Evolutionary conservation across 2,113 vertebrate genomes (phyloP).

Genomic region (mouse (Mus musculus)): GRCm39 chr10:117748501-117749000

Average conservation of each 20-base stretch:
- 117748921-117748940: constrained; percentile 2
- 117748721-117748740: no score
- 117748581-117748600: background rate
- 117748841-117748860: background rate
- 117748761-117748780: no score
- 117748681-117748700: no score
- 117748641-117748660: no score
- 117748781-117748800: background rate
- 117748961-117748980: background rate
- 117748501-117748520: background rate
- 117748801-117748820: background rate
- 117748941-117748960: background rate
- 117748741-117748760: no score
- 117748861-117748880: background rate
- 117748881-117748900: background rate
- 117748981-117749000: background rate
- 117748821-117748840: background rate
- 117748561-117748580: background rate
- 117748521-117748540: background rate
- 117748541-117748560: background rate
- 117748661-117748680: no score
- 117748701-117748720: no score
- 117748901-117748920: background rate
- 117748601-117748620: background rate
- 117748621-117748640: background rate